Conservation (phyloP, 2,888 invertebrate species). For the Kryphioiulus occultus region DNA sequence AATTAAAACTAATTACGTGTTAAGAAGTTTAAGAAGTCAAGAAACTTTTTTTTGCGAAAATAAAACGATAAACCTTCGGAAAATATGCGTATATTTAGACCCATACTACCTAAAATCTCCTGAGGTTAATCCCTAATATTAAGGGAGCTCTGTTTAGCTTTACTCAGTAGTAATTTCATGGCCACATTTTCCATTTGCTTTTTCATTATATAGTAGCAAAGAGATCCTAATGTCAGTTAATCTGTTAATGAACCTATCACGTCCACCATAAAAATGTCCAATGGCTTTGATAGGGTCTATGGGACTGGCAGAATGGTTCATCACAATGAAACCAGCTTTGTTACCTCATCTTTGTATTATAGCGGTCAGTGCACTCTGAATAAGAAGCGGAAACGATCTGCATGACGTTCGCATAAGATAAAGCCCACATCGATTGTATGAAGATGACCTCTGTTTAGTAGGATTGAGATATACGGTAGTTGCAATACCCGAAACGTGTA, state of each 20-base stretch:
- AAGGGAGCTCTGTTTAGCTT: neutral
- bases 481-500: neutral
- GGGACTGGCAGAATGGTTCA: neutral
- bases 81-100: neutral
- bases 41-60: too few species aligned
- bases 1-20: too few species aligned
- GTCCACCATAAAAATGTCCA: neutral
- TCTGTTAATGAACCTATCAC: constrained; percentile 28
- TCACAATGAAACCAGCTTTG: neutral
- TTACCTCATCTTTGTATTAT: constrained; percentile 26
- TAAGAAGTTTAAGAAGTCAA: too few species aligned
- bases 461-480: neutral
- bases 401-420: neutral
- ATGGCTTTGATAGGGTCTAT: neutral
- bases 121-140: neutral
- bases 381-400: neutral
- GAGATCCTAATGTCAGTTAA: neutral
- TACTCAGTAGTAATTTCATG: neutral
- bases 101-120: neutral
- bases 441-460: neutral
- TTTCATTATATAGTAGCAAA: neutral
- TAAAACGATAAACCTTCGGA: too few species aligned
- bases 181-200: neutral
- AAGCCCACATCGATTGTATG: constrained; percentile 21
- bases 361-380: constrained; percentile 25